Base-by-base conservation (phyloP, 2,113 vertebrate genomes). In the Nettapus auritus region DNA sequence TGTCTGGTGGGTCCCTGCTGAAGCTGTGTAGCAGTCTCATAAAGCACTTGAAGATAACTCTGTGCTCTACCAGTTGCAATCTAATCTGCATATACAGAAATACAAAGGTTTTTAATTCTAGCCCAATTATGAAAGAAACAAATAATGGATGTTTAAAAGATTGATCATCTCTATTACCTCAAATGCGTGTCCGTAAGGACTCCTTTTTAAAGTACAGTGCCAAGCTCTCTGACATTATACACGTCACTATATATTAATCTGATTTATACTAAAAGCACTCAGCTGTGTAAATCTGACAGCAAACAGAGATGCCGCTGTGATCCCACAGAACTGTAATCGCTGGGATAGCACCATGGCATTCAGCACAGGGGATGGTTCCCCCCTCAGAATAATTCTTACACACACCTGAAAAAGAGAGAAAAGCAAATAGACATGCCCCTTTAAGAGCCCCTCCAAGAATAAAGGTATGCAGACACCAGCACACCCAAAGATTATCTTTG, bases 401-500 rank as follows among this genome's bases (percentile, higher is more conserved):
- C 23, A 46, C 16, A 28, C 15, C 11, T 31, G 29, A 74, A 66
- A 59, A 89, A 57, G 6, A 75, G 14, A 5, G 36, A 80, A 82
- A 79, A 38, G 29, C 38, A 94, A 95, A 91, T 46, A 70, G 6
- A 44, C 53, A 13, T 74, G 40, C 13, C 50, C 20, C 68, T 94
- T 94, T 96, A 82, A 93, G 23, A 90, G 11, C 19, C 53, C 28
- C 62, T 89, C 56, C 29, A 78, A 86, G 91, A 89, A 36, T 14
- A 63, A 71, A 60, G 25, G 29, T 5, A 22, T 1, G 5, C 8
- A 86, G 46, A 28, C 48, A 82, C 25, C 57, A 38, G 60, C 34
- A 75, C 59, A 38, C 31, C 81, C 88, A 71, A 90, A 78, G 48
- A 94, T 94, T 94, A 81, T 74, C 71, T 82, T 76, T 0, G 4